A percentile compares a stretch with the other conserved stretches of the same genome.
phyloP scores from a whole-genome alignment of 2,888 invertebrate genomes.

The Coelopa pilipes region DNA sequence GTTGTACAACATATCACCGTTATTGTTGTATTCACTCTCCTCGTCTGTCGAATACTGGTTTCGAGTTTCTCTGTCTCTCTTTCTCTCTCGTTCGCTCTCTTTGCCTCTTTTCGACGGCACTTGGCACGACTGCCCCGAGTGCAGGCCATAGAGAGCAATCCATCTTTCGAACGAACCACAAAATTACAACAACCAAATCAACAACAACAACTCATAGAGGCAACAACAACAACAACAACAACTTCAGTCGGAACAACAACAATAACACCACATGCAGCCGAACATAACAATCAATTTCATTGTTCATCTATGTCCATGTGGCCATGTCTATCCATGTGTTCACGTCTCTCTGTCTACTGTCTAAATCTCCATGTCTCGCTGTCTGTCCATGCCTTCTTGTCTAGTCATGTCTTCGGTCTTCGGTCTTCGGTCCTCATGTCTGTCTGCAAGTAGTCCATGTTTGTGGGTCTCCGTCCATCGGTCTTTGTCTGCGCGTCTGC shows the following conservation, averaged over 20 bases:
- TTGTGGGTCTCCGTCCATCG: slow-evolving; percentile 37
- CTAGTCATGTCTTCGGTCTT: no score
- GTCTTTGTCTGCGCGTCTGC: no score
- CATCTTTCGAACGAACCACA: slow-evolving; percentile 34
- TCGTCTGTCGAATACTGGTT: neutral
- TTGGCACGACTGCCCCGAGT: slow-evolving; percentile 30
- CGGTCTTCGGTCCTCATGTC: slow-evolving; percentile 7
- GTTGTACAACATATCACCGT: neutral
- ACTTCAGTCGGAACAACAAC: neutral
- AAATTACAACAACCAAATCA: slow-evolving; percentile 37
- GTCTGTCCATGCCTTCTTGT: slow-evolving; percentile 44
- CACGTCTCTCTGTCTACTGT: no score
- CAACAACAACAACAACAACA: slow-evolving; percentile 14
- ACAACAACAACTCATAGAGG: slow-evolving; percentile 11
- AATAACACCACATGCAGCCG: slow-evolving; percentile 11
- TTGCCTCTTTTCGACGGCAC: slow-evolving; percentile 37
- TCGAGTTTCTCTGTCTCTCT: slow-evolving; percentile 28
- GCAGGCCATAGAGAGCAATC: slow-evolving; percentile 34
- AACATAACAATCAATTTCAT: slow-evolving; percentile 31
- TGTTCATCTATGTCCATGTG: slow-evolving; percentile 26
- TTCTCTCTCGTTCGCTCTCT: no score
- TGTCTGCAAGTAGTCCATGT: slow-evolving; percentile 41
- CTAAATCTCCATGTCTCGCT: slow-evolving; percentile 36
- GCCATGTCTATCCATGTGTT: slow-evolving; percentile 44
- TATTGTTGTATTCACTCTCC: no score